Evolutionary conservation across 2,113 vertebrate genomes (phyloP), one percentile per base, ranked within the genome.

Genomic region (Sigmodon hispidus): DNA sequence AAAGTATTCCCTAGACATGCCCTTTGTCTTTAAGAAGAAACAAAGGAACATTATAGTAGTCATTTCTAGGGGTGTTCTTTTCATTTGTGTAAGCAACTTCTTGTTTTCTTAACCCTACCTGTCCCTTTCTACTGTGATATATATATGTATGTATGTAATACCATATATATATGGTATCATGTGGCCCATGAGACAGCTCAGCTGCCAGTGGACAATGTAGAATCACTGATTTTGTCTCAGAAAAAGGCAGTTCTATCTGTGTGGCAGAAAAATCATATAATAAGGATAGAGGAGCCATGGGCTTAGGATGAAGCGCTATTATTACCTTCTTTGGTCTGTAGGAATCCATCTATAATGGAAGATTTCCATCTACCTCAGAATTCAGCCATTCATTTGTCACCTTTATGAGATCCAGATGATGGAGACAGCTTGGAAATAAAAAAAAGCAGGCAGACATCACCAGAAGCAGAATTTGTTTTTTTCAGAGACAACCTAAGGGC

Each of bases 131-230:
- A 9, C 40, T 36, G n/a, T 26, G 6, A 16, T 43, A 9, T 0
- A 55, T 1, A 1, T 55, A n/a, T n/a, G n/a, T n/a, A n/a, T n/a
- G n/a, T n/a, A n/a, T n/a, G n/a, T n/a, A n/a, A n/a, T n/a, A n/a
- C n/a, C n/a, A n/a, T n/a, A 16, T 43, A 9, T 0, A 55, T 1
- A 1, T 55, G 45, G 3, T n/a, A 34, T 16, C 10, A 0, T 22
- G 36, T 45, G 15, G 55, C 24, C 40, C 76, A 92, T 5, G 2
- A 65, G 55, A 85, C 75, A 36, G 21, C 11, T 34, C 10, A 91
- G 29, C 3, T 81, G 24, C 21, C 73, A 7, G 6, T 48, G 36
- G 34, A 22, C 3, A 19, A 43, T 36, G n/a, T 43, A 52, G 43
- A 76, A 22, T 19, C 16, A 1, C 11, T 7, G 7, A 8, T 79